Base-by-base conservation (phyloP, 2,888 invertebrate genomes). In the Eupithecia inturbata region DNA sequence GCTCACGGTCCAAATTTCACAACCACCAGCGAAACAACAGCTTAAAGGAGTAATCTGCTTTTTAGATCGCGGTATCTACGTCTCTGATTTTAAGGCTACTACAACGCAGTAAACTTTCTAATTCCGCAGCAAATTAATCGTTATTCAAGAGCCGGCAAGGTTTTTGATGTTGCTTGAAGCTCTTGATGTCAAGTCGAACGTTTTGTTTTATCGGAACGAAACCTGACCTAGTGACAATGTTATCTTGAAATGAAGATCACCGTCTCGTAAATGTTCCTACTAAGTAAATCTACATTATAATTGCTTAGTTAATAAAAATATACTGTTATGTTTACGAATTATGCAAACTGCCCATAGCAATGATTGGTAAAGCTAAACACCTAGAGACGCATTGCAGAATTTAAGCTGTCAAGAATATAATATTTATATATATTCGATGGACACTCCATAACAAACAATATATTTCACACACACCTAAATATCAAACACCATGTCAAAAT, bases 1-100 rank as follows among this genome's bases (percentile, higher is more conserved):
- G 84, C 87, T 85, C 86, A 86, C 87, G 88, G 87, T 90, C 92
- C 89, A 89, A 91, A 93, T 94, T 94, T 94, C 94, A 91, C 93
- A 94, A 93, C 86, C 84, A 83, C 82, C 85, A 84, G 88, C 91
- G 85, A 89, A 90, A 89, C 86, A 84, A 83, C 87, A 87, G 84
- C 82, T 85, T 83, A 83, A 83, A 84, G 82, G 78, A 84, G 79
- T 80, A 82, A 86, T 88, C 85, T 86, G 83, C 84, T 84, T 85
- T 64, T 84, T 77, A 80, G 84, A 87, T 86, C 82, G 79, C 76
- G 77, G 75, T 80, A 81, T 80, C 75, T 75, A 71, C 68, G 67
- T 70, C 71, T 74, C 76, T 72, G 69, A 49, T 71, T 22, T 73
- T 70, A 75, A 67, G 26, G 66, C 74, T 74, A 60, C 72, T 76